Conservation (phyloP, 2,888 invertebrate genomes). For the Hypercompe scribonia region DNA sequence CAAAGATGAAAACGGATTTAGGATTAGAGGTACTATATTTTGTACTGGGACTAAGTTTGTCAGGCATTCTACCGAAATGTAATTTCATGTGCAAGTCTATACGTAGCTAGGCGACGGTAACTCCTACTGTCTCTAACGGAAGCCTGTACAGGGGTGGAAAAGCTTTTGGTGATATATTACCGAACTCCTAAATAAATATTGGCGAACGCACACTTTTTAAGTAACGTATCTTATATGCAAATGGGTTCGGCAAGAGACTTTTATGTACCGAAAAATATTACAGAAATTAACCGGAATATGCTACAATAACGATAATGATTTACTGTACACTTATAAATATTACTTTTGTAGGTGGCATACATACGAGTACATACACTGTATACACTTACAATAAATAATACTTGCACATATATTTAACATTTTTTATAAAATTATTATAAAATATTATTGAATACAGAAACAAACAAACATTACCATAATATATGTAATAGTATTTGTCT, state of each 20-base stretch:
- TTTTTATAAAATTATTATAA: too few species aligned
- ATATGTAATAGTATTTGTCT: too few species aligned
- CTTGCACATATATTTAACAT: too few species aligned
- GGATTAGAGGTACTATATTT: conserved; percentile 16
- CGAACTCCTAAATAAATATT: conserved; percentile 75
- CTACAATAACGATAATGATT: conserved; percentile 45
- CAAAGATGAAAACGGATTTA: conserved; percentile 8
- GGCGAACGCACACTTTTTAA: conserved; percentile 68
- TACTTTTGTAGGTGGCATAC: conserved; percentile 36
- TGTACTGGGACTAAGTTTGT: conserved; percentile 19
- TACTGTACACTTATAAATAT: conserved; percentile 40
- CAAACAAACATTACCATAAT: too few species aligned
- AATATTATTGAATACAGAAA: too few species aligned
- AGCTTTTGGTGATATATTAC: conserved; percentile 77
- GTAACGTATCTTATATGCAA: conserved; percentile 62
- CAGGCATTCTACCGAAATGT: conserved; percentile 34
- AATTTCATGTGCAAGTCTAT: conserved; percentile 21
- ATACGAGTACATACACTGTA: too few species aligned
- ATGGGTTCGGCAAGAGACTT: conserved; percentile 44
- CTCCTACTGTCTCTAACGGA: conserved; percentile 63
- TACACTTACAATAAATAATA: too few species aligned
- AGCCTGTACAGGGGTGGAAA: conserved; percentile 69
- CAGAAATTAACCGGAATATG: conserved; percentile 47
- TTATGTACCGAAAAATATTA: conserved; percentile 51
- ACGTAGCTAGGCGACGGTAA: conserved; percentile 29